Percentiles rank a stretch among this genome's conserved stretches.
phyloP scores from a whole-genome alignment of 2,888 invertebrate species.

The Harpagoxenus sublaevis region DNA sequence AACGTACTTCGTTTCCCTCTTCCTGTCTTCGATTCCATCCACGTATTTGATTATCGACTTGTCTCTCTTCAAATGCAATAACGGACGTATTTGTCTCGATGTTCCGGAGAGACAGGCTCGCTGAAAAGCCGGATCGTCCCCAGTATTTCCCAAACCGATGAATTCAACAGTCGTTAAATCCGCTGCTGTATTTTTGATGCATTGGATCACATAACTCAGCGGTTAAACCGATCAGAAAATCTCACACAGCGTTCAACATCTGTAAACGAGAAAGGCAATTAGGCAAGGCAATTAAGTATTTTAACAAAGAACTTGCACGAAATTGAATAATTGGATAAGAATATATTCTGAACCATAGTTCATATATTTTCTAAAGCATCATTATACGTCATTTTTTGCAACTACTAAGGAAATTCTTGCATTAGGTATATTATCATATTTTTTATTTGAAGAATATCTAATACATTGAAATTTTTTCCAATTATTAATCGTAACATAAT shows the following conservation, averaged over 20 bases:
- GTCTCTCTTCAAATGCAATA: slow-evolving; percentile 41
- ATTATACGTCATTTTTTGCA: background rate
- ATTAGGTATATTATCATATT: background rate
- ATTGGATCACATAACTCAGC: slow-evolving; percentile 23
- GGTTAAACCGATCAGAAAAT: slow-evolving; percentile 34
- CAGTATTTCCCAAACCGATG: slow-evolving; percentile 17
- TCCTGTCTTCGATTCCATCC: slow-evolving; percentile 36
- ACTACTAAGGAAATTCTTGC: background rate
- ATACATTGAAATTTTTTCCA: background rate
- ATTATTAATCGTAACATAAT: background rate
- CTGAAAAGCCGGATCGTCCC: slow-evolving; percentile 9
- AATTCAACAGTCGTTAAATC: slow-evolving; percentile 40
- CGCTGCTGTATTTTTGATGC: slow-evolving; percentile 20
- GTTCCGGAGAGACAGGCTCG: background rate
- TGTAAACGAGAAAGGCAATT: background rate
- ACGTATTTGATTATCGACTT: slow-evolving; percentile 54
- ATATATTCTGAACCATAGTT: background rate
- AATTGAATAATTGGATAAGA: background rate
- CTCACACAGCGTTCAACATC: background rate
- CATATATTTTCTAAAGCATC: background rate
- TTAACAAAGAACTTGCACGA: background rate
- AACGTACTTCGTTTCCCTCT: background rate
- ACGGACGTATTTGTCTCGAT: slow-evolving; percentile 38
- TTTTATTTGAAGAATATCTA: background rate
- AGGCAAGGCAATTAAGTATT: slow-evolving; percentile 1